Evolutionary conservation across 1,140 invertebrate species (phyloP).

Genomic region (Apolygus lucorum): DNA sequence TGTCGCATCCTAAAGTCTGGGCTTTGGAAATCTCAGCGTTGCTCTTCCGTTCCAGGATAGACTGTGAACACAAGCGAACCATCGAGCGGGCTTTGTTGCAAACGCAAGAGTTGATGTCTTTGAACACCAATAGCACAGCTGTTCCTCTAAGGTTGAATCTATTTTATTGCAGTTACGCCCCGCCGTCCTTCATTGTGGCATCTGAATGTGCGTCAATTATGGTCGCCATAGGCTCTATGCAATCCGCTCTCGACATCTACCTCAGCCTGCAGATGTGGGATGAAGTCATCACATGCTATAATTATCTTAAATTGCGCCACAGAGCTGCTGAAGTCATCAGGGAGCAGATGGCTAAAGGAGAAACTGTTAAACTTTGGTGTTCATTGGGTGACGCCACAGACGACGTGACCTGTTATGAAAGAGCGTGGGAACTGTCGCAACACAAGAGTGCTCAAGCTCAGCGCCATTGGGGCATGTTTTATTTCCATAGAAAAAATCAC

Average conservation of each 20-base stretch:
- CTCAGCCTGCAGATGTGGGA: constrained; percentile 79
- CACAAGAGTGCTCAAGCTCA: constrained; percentile 69
- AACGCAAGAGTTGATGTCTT: constrained; percentile 32
- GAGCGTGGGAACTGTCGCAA: constrained; percentile 83
- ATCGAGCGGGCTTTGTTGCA: constrained; percentile 82
- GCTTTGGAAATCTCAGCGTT: constrained; percentile 42
- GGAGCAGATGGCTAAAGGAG: constrained; percentile 67
- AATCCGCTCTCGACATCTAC: constrained; percentile 79
- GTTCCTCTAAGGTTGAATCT: constrained; percentile 45
- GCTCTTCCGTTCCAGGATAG: constrained; percentile 59
- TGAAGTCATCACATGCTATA: constrained; percentile 85
- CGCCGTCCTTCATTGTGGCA: constrained; percentile 64
- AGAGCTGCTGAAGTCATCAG: constrained; percentile 84
- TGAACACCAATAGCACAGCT: constrained; percentile 27
- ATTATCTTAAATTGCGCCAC: constrained; percentile 66
- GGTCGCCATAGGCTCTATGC: constrained; percentile 68
- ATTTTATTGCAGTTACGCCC: constrained; percentile 47
- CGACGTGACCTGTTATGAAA: constrained; percentile 63
- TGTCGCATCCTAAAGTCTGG: constrained; percentile 42
- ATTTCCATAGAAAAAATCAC: constrained; percentile 67
- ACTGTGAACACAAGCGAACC: constrained; percentile 63
- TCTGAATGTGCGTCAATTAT: constrained; percentile 68
- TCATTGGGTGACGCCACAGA: constrained; percentile 74
- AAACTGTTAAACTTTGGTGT: constrained; percentile 81
- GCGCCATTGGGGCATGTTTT: constrained; percentile 71